Percentiles rank a stretch among this genome's conserved stretches.
Conservation (phyloP, 2,113 vertebrate genomes). For the Cyanoramphus novaezelandiae region DNA sequence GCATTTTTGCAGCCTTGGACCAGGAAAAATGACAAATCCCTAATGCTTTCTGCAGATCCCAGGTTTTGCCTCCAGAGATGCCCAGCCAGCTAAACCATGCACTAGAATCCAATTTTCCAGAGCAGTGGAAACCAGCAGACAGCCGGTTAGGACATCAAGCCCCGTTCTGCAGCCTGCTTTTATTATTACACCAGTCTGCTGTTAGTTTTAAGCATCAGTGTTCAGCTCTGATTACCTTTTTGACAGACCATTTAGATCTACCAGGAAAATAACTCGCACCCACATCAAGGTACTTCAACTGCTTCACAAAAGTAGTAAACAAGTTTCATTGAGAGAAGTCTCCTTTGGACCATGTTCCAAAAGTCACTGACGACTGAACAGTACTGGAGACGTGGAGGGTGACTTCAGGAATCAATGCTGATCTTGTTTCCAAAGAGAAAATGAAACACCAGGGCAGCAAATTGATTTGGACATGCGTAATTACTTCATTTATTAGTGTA, state of each 20-base stretch:
- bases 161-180: neutral
- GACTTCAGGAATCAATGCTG: conserved; percentile 10
- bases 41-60: neutral
- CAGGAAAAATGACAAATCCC: neutral
- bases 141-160: neutral
- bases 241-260: neutral
- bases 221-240: neutral
- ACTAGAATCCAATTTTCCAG: neutral
- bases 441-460: neutral
- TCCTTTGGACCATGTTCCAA: neutral
- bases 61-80: neutral
- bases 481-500: conserved; percentile 46
- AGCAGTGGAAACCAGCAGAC: neutral
- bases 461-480: conserved; percentile 42
- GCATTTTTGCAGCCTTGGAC: too few relatives aligned
- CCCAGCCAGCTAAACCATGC: neutral
- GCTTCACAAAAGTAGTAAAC: neutral
- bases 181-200: neutral
- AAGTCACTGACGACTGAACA: neutral
- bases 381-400: neutral
- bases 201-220: neutral
- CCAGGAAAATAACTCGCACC: neutral
- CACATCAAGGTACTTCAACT: neutral
- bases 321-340: neutral
- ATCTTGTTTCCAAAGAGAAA: neutral